Evolutionary conservation across 2,113 vertebrate genomes (phyloP), one percentile per base, ranked within the genome.

Genomic region (human): DNA sequence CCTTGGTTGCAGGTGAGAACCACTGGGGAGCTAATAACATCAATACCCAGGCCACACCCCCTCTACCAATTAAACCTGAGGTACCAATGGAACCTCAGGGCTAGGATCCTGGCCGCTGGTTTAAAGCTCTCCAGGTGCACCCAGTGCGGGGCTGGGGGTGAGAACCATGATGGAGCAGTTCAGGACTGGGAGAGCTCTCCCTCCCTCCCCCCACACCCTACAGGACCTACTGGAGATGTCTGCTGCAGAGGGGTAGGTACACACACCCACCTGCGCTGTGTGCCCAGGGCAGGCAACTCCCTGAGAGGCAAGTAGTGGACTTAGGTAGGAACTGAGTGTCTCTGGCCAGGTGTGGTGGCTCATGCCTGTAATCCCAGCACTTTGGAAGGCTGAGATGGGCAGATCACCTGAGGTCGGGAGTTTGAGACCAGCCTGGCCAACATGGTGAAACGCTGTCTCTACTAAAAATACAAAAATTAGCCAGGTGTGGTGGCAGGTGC

Each of bases 261-360:
- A 6, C 4, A 10, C 3, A 3, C 10, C 16, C 0, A 4, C 4
- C 11, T 5, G 1, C 2, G 0, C 5, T 12, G 18, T 0, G 1
- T 5, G 38, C n/a, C 40, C 10, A 2, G 22, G 23, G 40, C 75
- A 43, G 87, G 57, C 3, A 1, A 0, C 6, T 8, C 35, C 64
- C 80, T 5, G 1, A 22, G 59, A 52, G 48, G 27, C 13, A 0
- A 22, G 27, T 0, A 0, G n/a, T 8, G 1, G 1, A 0, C 18
- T 17, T 1, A 17, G 11, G 2, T 30, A 2, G 32, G 68, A 18
- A 6, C 12, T 2, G 22, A 4, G 23, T 1, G 0, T 43, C 43
- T 30, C 14, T 0, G 27, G 27, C 61, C 6, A 5, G 27, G 57
- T 59, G 57, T 59, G 9, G 23, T 59, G 57, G 23, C 57, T 59